Percentiles rank a stretch among this genome's conserved stretches.
Conservation (phyloP, 2,888 invertebrate genomes). For the Phaonia tiefii region DNA sequence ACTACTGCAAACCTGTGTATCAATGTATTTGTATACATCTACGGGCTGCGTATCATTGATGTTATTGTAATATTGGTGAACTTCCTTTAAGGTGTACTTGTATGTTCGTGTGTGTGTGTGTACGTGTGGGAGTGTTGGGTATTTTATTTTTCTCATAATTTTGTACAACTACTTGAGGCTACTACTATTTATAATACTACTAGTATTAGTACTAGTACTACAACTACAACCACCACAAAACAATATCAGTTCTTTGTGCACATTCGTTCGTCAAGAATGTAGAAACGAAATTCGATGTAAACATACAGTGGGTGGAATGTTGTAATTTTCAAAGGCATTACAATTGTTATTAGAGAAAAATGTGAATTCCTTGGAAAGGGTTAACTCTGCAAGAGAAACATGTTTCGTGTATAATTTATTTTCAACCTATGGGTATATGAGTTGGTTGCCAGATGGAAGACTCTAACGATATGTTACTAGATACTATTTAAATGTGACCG, state of each 20-base stretch:
- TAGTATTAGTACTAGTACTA: neutral
- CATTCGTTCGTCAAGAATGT: neutral
- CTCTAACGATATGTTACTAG: too few species aligned
- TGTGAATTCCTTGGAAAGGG: too few species aligned
- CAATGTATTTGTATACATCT: too few species aligned
- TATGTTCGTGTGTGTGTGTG: neutral
- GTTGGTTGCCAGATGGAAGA: too few species aligned
- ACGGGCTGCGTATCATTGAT: too few species aligned
- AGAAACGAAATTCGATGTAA: conserved; percentile 7
- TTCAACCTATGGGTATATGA: too few species aligned
- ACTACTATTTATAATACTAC: conserved; percentile 10
- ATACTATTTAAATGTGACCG: too few species aligned
- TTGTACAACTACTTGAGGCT: conserved; percentile 10
- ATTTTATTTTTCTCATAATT: conserved; percentile 2
- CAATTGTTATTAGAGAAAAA: too few species aligned
- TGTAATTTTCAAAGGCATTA: too few species aligned
- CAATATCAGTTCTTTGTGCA: neutral
- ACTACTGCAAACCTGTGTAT: neutral
- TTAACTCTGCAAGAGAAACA: too few species aligned
- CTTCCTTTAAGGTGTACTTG: conserved; percentile 16
- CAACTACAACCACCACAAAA: neutral
- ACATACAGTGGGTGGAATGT: conserved; percentile 17
- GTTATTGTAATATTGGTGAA: conserved; percentile 8
- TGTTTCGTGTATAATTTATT: too few species aligned
- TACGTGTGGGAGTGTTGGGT: conserved; percentile 16